A percentile compares a stretch with the other conserved stretches of the same genome.
These are phyloP conservation scores for Narcine bancroftii DNA, from an alignment of 2,113 vertebrate species.

Conservation along the genomic window DNA sequence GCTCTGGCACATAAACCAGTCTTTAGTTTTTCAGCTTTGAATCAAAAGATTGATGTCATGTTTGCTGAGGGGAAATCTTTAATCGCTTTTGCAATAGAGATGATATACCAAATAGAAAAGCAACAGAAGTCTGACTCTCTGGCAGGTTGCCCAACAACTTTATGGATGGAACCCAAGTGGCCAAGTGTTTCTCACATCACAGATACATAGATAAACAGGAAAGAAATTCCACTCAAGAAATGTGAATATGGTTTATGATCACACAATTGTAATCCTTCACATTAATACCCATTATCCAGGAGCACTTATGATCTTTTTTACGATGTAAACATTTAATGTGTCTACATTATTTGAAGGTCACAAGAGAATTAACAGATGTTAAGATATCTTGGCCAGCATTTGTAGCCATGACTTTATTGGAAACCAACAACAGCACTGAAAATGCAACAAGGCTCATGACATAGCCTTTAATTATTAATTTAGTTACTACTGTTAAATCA, in stretches of 20 bases:
- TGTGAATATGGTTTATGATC: background rate
- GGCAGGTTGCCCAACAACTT: background rate
- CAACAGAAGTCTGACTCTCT: background rate
- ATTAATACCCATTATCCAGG: background rate
- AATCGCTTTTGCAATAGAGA: background rate
- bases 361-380: conserved; percentile 1
- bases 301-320: background rate
- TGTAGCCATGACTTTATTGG: background rate
- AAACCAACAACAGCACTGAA: conserved; percentile 8
- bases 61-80: background rate
- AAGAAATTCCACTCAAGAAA: background rate
- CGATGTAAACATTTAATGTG: background rate
- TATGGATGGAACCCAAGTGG: background rate
- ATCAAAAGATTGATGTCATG: background rate
- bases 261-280: background rate
- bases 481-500: background rate
- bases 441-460: background rate
- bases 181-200: background rate
- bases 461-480: no score
- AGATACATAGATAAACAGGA: background rate
- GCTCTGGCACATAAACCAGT: background rate
- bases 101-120: background rate
- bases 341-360: background rate
- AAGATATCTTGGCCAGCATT: background rate
- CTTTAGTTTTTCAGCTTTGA: background rate